Evolutionary conservation across 2,797 vertebrate species (phyloP).

Genomic region (Pampus argenteus): DNA sequence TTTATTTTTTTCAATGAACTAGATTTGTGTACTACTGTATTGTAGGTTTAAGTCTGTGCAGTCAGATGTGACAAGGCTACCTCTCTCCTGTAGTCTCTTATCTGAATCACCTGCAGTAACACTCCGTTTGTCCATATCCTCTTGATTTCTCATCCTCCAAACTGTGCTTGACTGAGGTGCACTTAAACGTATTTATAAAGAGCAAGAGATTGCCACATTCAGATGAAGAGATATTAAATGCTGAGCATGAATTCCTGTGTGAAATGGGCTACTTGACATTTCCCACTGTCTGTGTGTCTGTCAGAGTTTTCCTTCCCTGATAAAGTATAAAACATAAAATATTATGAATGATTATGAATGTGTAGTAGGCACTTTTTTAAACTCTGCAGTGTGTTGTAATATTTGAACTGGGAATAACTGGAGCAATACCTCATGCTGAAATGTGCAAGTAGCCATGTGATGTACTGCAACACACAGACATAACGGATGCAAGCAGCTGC

Average conservation of each 20-base stretch:
- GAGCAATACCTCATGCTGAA: conserved; percentile 62
- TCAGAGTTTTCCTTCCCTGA: conserved; percentile 11
- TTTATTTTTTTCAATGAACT: conserved; percentile 25
- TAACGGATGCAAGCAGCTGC: conserved; percentile 40
- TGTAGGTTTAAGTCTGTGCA: conserved; percentile 41
- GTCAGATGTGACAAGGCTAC: conserved; percentile 50
- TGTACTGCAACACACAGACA: conserved; percentile 32
- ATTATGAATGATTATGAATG: conserved; percentile 53
- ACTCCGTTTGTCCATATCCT: conserved; percentile 36
- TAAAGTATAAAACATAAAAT: conserved; percentile 37
- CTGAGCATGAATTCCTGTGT: conserved; percentile 43
- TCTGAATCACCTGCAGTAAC: conserved; percentile 40
- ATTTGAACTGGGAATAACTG: conserved; percentile 55
- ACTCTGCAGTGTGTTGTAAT: conserved; percentile 39
- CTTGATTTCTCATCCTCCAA: conserved; percentile 52
- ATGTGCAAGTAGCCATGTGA: conserved; percentile 45
- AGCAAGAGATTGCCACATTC: conserved; percentile 59
- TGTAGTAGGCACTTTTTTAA: conserved; percentile 63
- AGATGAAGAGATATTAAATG: conserved; percentile 67
- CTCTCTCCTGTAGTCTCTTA: conserved; percentile 43
- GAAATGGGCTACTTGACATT: conserved; percentile 28
- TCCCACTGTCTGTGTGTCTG: conserved; percentile 24
- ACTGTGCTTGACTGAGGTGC: conserved; percentile 68
- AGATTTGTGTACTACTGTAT: conserved; percentile 38
- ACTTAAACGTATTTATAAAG: conserved; percentile 80